Conservation (phyloP, 2,888 invertebrate genomes). For the Escarpia spicata region DNA sequence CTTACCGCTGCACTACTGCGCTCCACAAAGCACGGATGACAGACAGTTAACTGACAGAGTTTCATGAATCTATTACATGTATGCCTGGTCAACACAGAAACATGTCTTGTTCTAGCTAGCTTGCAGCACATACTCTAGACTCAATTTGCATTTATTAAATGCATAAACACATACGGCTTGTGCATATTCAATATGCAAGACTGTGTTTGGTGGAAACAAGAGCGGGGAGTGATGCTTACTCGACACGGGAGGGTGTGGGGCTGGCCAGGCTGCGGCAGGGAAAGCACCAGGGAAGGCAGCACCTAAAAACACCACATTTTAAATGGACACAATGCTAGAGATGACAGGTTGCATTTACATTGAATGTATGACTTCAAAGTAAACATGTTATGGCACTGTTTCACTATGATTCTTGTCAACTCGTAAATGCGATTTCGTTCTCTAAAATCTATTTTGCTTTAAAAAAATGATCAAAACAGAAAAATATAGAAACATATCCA, state of each 20-base stretch:
- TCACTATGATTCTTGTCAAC: no score
- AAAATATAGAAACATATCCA: no score
- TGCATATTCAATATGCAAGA: not conserved
- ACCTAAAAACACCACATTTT: constrained; percentile 24
- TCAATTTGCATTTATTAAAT: not conserved
- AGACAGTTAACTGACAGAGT: not conserved
- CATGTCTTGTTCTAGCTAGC: not conserved
- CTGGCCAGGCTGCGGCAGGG: constrained; percentile 25
- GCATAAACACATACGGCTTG: not conserved
- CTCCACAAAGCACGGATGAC: not conserved
- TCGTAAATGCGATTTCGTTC: no score
- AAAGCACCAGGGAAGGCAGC: constrained; percentile 25
- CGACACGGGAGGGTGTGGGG: constrained; percentile 23
- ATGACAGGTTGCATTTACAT: not conserved
- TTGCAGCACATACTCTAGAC: not conserved
- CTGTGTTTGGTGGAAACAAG: not conserved
- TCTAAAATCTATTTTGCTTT: no score
- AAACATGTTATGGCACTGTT: no score
- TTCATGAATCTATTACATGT: not conserved
- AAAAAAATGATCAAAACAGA: no score
- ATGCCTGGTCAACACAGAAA: not conserved
- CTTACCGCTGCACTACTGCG: no score
- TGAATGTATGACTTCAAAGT: not conserved
- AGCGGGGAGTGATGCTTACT: constrained; percentile 26
- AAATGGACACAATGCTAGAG: not conserved